These are phyloP conservation scores for Arctocebus calabarensis DNA, from an alignment of 2,797 vertebrate genomes.

Conservation along the genomic window DNA sequence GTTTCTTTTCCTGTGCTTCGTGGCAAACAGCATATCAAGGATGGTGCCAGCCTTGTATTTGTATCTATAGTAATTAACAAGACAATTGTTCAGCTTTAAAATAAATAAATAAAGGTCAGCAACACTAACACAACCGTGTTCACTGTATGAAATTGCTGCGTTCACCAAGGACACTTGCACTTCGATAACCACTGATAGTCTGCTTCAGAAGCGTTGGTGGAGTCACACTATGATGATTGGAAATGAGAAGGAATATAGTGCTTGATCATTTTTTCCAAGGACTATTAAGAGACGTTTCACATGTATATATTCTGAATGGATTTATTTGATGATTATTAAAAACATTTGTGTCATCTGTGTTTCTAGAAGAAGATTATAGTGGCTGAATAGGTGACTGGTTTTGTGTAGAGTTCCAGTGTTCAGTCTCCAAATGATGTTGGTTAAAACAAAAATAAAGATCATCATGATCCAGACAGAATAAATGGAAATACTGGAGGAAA, in stretches of 20 bases:
- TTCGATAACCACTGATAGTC: background rate
- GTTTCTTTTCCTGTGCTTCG: background rate
- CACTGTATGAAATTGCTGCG: background rate
- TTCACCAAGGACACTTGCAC: background rate
- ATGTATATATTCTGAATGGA: background rate
- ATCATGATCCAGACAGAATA: background rate
- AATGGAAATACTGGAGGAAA: background rate
- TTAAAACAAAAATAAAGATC: background rate
- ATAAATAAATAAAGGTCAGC: background rate
- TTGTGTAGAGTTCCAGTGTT: background rate
- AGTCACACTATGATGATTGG: background rate
- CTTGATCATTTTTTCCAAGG: background rate
- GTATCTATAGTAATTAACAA: background rate
- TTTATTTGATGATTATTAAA: constrained; percentile 34
- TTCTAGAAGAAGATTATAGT: background rate
- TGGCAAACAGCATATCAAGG: background rate
- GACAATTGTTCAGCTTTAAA: background rate
- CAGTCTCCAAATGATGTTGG: background rate
- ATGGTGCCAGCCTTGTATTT: background rate
- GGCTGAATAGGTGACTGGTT: background rate
- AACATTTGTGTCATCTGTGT: background rate
- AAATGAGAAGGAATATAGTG: background rate
- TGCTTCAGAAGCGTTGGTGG: background rate
- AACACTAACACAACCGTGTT: background rate
- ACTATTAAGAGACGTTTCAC: constrained; percentile 20